Base-by-base conservation (phyloP, 2,113 vertebrate species). In the Otus sunia region DNA sequence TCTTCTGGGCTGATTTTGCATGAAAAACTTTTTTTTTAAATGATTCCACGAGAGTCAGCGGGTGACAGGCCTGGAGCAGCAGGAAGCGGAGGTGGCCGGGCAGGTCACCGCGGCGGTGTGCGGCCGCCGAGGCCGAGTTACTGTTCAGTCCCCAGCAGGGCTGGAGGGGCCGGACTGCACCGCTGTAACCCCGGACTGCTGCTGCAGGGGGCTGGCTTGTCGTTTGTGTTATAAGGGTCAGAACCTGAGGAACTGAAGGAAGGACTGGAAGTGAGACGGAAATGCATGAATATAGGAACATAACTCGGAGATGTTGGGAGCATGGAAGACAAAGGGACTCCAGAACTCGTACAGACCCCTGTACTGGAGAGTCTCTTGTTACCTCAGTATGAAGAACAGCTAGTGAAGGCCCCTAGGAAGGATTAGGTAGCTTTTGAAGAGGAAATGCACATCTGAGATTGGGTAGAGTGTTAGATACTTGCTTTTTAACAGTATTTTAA, bases 141-240 rank as follows among this genome's bases (percentile, higher is more conserved):
- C 49, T 21, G 12, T 5, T 6, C 30, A 0, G 47, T 6, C 25
- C 12, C 7, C 25, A 2, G 41, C 3, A 6, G 11, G 62, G 47
- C 67, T 19, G 26, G 26, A 23, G 39, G 39, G 45, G 20, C 63
- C 41, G 58, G 29, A 26, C 12, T 14, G 20, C 9, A 23, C 72
- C 2, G 1, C 71, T 37, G 13, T 26, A 21, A 43, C 8, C 23
- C 19, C 39, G 4, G 1, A 7, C 27, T 30, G 22, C 25, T 37
- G 1, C 12, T 69, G 18, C 34, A 4, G 53, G n/a, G 16, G n/a
- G 8, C 59, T 17, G 32, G 1, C 0, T 14, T 5, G 15, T 7
- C 17, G 26, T 12, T 43, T 37, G 25, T 26, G n/a, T 9, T 29
- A 1, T 0, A 9, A 37, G 45, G 45, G 17, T 21, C 37, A 12